Evolutionary conservation across 2,888 invertebrate species (phyloP).

Genomic region (Spilarctia lutea): DNA sequence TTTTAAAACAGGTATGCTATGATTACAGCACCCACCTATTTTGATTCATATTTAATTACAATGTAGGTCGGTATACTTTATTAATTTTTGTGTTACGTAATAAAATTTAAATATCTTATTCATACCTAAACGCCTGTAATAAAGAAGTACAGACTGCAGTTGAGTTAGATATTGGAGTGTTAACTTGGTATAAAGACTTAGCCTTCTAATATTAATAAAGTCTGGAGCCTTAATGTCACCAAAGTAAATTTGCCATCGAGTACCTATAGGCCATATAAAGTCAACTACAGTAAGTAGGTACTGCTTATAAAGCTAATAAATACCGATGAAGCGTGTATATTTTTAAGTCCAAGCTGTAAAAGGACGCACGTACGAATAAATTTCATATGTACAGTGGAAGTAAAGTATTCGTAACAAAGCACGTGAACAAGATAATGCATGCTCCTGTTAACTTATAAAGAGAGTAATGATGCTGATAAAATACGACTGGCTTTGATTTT

Average conservation of each 20-base stretch:
- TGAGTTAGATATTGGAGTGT: not conserved
- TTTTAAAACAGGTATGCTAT: conserved; percentile 40
- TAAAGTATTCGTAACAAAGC: too few species aligned
- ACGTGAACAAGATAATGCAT: too few species aligned
- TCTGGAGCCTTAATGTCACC: not conserved
- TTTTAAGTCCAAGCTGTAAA: not conserved
- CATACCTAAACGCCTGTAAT: not conserved
- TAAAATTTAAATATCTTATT: not conserved
- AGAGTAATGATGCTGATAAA: not conserved
- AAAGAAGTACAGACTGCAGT: not conserved
- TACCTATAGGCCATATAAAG: not conserved
- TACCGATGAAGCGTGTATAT: not conserved
- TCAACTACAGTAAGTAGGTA: not conserved
- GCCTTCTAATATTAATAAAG: too few species aligned
- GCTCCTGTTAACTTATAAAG: not conserved
- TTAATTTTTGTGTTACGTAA: not conserved
- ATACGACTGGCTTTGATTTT: too few species aligned
- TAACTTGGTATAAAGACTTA: not conserved
- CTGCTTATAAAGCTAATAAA: not conserved
- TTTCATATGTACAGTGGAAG: not conserved
- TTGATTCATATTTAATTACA: not conserved
- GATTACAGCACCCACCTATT: not conserved
- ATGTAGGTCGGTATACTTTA: not conserved
- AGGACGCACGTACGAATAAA: not conserved
- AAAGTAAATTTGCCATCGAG: not conserved